Evolutionary conservation across 2,113 vertebrate species (phyloP).

Genomic region (Nesoenas mayeri): DNA sequence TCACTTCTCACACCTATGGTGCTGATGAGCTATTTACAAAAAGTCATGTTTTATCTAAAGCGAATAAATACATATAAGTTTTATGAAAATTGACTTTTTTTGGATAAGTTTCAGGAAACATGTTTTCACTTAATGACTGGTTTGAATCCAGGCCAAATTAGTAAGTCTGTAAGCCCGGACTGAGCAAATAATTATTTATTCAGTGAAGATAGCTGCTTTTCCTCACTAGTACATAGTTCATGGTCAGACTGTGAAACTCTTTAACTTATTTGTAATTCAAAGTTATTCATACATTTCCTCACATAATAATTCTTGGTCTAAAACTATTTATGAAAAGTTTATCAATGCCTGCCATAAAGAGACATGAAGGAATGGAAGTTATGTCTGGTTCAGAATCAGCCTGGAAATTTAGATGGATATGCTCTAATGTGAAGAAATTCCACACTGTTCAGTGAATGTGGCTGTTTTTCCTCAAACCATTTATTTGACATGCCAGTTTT

Average conservation of each 20-base stretch:
- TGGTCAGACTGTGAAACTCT: constrained; percentile 16
- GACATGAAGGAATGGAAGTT: constrained; percentile 49
- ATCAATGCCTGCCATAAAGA: constrained; percentile 46
- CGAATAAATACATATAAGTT: not conserved
- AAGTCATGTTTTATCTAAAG: not conserved
- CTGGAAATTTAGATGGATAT: constrained; percentile 50
- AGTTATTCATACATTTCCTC: constrained; percentile 58
- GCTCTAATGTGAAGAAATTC: constrained; percentile 11
- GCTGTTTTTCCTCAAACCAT: constrained; percentile 34
- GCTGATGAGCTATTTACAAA: not conserved
- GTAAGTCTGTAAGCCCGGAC: constrained; percentile 1
- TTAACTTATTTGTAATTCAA: constrained; percentile 52
- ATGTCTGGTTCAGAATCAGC: constrained; percentile 31
- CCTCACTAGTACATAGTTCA: constrained; percentile 31
- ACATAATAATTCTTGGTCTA: constrained; percentile 59
- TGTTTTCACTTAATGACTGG: constrained; percentile 8
- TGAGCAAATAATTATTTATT: constrained; percentile 58
- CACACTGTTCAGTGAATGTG: constrained; percentile 26
- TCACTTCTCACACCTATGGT: not conserved
- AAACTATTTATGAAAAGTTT: constrained; percentile 61
- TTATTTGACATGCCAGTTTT: constrained; percentile 49
- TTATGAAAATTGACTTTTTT: constrained; percentile 20
- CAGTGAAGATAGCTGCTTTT: constrained; percentile 54
- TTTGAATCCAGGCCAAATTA: constrained; percentile 44
- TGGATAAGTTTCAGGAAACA: constrained; percentile 1